Conservation (phyloP, 2,113 vertebrate genomes). For the Nothoprocta perdicaria region DNA sequence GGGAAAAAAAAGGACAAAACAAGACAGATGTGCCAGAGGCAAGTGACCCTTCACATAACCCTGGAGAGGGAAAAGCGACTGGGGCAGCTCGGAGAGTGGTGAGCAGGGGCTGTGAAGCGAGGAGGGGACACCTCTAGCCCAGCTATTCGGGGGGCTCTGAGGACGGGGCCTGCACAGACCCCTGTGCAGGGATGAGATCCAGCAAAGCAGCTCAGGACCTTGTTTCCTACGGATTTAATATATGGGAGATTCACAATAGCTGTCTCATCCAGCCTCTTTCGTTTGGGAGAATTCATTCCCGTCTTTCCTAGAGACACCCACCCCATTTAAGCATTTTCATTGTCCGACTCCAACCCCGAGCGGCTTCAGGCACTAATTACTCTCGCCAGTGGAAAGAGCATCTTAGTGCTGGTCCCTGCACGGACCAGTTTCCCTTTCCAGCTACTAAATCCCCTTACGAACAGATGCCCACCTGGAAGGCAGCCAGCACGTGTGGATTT, state of each 20-base stretch:
- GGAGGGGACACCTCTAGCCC: too few relatives aligned
- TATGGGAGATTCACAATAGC: too few relatives aligned
- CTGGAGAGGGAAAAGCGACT: too few relatives aligned
- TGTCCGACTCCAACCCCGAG: fast-evolving
- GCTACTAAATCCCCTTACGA: fast-evolving
- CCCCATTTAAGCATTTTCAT: background rate
- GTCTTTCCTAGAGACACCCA: background rate
- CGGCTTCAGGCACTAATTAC: fast-evolving
- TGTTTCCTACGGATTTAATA: background rate
- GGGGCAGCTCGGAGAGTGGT: too few relatives aligned
- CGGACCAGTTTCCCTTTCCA: fast-evolving
- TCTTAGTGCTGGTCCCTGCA: fast-evolving
- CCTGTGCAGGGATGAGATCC: too few relatives aligned
- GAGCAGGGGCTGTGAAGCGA: too few relatives aligned
- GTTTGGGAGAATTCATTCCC: background rate
- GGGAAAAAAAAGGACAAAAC: too few relatives aligned
- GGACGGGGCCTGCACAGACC: too few relatives aligned
- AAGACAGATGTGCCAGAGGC: too few relatives aligned
- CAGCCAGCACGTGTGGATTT: fast-evolving
- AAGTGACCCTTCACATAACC: too few relatives aligned
- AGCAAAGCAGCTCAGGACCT: too few relatives aligned
- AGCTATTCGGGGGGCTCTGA: background rate
- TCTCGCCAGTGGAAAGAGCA: fast-evolving
- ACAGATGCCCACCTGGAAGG: fast-evolving
- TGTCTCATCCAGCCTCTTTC: background rate